phyloP scores from a whole-genome alignment of 2,888 invertebrate species.

The Danaus chrysippus region DNA sequence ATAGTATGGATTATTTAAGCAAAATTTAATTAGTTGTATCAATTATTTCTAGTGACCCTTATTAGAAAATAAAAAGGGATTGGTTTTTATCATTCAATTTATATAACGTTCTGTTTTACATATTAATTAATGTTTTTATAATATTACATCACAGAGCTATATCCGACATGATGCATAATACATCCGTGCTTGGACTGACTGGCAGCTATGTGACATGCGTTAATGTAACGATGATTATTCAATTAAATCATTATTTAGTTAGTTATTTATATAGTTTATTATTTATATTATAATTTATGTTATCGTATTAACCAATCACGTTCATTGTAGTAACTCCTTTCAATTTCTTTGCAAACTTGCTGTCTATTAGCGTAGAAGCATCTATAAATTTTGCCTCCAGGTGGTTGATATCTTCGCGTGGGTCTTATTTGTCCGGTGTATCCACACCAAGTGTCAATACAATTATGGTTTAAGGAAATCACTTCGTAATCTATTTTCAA shows the following conservation, averaged over 20 bases:
- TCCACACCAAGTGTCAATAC: conserved; percentile 58
- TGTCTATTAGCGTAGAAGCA: conserved; percentile 63
- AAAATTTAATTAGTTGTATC: too few species aligned
- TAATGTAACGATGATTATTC: neutral
- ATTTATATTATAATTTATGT: too few species aligned
- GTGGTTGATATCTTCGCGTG: conserved; percentile 47
- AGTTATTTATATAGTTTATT: too few species aligned
- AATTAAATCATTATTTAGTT: too few species aligned
- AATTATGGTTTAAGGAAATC: conserved; percentile 46
- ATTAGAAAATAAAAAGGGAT: neutral
- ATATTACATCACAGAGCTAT: neutral
- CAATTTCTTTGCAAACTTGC: conserved; percentile 58
- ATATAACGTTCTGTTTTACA: neutral
- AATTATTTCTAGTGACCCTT: too few species aligned
- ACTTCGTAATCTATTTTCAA: conserved; percentile 49
- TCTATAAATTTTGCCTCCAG: conserved; percentile 58
- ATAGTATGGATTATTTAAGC: too few species aligned
- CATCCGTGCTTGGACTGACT: neutral
- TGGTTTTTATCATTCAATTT: neutral
- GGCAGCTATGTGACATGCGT: neutral
- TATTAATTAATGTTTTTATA: neutral
- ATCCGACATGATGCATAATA: neutral
- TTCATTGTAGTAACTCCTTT: conserved; percentile 39
- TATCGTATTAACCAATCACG: conserved; percentile 39
- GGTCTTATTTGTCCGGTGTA: conserved; percentile 44